Evolutionary conservation across 1,140 invertebrate genomes (phyloP).

Genomic region (Littorina saxatilis): DNA sequence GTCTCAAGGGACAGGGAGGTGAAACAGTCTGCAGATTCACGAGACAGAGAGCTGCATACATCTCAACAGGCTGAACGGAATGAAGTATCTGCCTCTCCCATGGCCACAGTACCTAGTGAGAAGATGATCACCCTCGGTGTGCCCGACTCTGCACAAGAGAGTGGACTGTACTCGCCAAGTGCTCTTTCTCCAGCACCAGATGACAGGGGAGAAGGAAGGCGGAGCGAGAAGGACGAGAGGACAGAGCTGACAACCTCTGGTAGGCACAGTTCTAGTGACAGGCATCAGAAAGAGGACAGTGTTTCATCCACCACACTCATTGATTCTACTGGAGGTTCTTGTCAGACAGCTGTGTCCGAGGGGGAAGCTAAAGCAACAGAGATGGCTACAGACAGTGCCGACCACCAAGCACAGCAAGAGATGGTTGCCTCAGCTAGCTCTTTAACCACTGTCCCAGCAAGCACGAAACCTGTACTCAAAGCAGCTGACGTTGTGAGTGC

Average conservation of each 20-base stretch:
- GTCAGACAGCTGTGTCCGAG: not conserved
- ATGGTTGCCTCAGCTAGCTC: not conserved
- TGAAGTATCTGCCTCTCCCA: too few relatives aligned
- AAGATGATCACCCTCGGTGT: not conserved
- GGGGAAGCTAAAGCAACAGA: not conserved
- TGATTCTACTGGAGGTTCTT: not conserved
- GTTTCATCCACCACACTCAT: constrained; percentile 1
- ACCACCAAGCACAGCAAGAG: not conserved
- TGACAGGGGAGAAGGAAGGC: too few relatives aligned
- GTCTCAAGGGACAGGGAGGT: too few relatives aligned
- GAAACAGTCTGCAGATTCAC: too few relatives aligned
- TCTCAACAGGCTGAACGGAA: too few relatives aligned
- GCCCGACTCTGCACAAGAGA: not conserved
- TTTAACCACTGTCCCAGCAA: not conserved
- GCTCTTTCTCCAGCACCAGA: constrained; percentile 13
- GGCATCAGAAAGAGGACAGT: not conserved
- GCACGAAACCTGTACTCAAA: not conserved
- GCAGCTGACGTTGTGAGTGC: not conserved
- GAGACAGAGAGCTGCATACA: too few relatives aligned
- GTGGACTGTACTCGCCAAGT: constrained; percentile 21
- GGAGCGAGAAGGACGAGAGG: too few relatives aligned
- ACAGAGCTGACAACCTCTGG: too few relatives aligned
- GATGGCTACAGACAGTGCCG: not conserved
- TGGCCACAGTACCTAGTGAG: too few relatives aligned
- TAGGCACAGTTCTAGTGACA: too few relatives aligned